Conservation (phyloP, 2,113 vertebrate species). For the Eulacestoma nigropectus region DNA sequence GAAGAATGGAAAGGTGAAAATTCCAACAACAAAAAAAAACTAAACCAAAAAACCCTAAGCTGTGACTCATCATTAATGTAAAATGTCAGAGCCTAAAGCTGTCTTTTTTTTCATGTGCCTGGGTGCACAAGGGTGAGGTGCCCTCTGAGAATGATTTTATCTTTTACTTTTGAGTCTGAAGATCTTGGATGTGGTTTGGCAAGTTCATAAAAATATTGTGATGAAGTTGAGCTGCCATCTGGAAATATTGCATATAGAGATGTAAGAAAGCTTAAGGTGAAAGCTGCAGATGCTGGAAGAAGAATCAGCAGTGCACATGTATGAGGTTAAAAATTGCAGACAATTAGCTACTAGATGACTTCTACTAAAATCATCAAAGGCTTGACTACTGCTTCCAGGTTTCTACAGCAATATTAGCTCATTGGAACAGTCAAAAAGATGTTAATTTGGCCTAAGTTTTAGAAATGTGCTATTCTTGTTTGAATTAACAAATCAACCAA, state of each 20-base stretch:
- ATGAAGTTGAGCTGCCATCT: conserved; percentile 21
- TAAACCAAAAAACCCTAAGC: background rate
- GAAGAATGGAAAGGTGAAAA: background rate
- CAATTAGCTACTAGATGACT: conserved; percentile 49
- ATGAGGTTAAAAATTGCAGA: conserved; percentile 33
- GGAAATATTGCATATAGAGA: background rate
- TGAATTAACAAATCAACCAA: conserved; percentile 27
- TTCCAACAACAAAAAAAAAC: background rate
- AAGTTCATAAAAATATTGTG: conserved; percentile 38
- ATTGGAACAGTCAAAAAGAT: background rate
- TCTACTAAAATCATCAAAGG: conserved; percentile 50
- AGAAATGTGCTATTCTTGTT: conserved; percentile 19
- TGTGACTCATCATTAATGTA: conserved; percentile 8
- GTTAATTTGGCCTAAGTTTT: conserved; percentile 30
- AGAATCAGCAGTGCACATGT: background rate
- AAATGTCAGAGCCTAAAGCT: conserved; percentile 29
- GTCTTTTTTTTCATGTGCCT: conserved; percentile 9
- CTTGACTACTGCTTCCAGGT: conserved; percentile 36
- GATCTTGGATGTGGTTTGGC: conserved; percentile 49
- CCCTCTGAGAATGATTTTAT: conserved; percentile 45
- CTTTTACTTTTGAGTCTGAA: conserved; percentile 34
- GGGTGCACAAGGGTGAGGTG: conserved; percentile 35
- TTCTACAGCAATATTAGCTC: background rate
- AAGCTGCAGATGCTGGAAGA: conserved; percentile 20
- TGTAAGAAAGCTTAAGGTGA: conserved; percentile 13